phyloP scores from a whole-genome alignment of 2,113 vertebrate species.

The Trochalopteron elliotii region DNA sequence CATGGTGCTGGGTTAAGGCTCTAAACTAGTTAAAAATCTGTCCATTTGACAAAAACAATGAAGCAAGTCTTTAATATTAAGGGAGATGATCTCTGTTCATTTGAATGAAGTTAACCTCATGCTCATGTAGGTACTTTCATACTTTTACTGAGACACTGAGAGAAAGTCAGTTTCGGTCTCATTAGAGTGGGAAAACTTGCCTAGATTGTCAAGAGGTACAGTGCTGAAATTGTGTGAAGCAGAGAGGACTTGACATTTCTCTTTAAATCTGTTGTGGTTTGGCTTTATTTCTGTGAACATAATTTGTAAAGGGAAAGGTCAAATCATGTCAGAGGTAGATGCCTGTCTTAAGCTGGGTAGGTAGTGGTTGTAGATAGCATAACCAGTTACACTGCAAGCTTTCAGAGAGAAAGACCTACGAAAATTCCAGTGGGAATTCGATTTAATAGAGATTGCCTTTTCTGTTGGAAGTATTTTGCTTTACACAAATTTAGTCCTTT shows the following conservation, averaged over 20 bases:
- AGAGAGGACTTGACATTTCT: not conserved
- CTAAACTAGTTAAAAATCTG: not conserved
- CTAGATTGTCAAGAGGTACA: not conserved
- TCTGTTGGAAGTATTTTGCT: not conserved
- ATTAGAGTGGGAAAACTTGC: not conserved
- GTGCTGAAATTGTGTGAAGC: not conserved
- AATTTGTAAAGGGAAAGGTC: not conserved
- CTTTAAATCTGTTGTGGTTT: not conserved
- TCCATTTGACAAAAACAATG: not conserved
- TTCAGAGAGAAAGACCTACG: not conserved
- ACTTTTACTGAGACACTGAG: not conserved
- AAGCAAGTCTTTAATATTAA: not conserved
- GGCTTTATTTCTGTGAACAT: not conserved
- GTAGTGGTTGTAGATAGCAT: not conserved
- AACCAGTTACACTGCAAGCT: not conserved
- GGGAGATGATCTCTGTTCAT: not conserved
- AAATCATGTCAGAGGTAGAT: not conserved
- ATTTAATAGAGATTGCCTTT: not conserved
- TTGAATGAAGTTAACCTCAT: not conserved
- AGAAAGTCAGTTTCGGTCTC: not conserved
- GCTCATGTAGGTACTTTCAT: not conserved
- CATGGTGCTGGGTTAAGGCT: not conserved
- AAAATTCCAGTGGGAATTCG: not conserved
- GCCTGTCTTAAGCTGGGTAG: not conserved
- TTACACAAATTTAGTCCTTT: not conserved